Percentiles rank a stretch among this genome's conserved stretches.
These are phyloP conservation scores for Hippocampus barbouri DNA, from an alignment of 2,113 vertebrate genomes.

Conservation along the genomic window DNA sequence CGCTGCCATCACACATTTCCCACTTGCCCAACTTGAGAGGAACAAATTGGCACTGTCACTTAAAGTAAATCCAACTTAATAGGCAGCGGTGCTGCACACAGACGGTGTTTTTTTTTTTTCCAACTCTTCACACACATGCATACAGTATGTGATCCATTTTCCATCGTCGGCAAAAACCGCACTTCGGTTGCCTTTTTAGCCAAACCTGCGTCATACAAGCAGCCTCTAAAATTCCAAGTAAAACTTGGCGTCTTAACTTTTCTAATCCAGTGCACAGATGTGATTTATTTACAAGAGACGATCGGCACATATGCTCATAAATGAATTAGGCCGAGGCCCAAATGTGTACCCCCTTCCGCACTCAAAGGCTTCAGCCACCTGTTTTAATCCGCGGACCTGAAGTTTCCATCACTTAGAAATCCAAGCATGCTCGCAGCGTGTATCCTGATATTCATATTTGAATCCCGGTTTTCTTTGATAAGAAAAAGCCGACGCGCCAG, in stretches of 20 bases:
- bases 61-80: not conserved
- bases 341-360: not conserved
- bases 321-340: not conserved
- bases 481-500: not conserved
- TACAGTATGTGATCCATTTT: not conserved
- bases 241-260: not conserved
- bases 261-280: not conserved
- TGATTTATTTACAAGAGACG: not conserved
- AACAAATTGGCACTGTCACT: not conserved
- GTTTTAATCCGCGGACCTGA: not conserved
- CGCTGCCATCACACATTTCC: not conserved
- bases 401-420: not conserved
- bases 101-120: too few species aligned
- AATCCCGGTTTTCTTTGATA: not conserved
- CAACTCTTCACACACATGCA: not conserved
- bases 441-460: not conserved
- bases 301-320: constrained; percentile 5
- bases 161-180: not conserved
- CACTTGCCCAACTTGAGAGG: not conserved
- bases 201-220: not conserved
- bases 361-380: not conserved
- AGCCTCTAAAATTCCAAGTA: not conserved
- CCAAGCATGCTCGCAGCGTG: too few species aligned
- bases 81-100: too few species aligned
- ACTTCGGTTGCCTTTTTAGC: not conserved